Evolutionary conservation across 2,888 invertebrate genomes (phyloP).

Genomic region (Halictus quadricinctus): DNA sequence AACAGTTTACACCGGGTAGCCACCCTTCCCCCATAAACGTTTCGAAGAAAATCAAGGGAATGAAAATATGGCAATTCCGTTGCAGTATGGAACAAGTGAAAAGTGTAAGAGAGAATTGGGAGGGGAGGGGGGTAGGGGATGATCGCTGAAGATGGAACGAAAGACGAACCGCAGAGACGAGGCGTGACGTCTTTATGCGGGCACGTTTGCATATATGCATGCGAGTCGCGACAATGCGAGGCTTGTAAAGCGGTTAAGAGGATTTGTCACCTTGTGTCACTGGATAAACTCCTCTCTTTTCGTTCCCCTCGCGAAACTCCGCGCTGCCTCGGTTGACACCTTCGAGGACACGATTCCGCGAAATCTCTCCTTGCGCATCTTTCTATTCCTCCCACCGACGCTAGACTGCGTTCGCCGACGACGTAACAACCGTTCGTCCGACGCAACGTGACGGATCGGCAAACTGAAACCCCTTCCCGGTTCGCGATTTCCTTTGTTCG

Average conservation of each 20-base stretch:
- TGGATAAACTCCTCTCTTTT: constrained; percentile 60
- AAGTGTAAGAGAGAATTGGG: too few species aligned
- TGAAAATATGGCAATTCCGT: not conserved
- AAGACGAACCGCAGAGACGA: constrained; percentile 11
- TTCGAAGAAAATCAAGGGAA: not conserved
- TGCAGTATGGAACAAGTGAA: not conserved
- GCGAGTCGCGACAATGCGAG: constrained; percentile 46
- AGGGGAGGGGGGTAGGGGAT: not conserved
- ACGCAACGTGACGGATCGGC: not conserved
- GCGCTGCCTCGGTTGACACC: constrained; percentile 36
- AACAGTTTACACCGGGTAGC: not conserved
- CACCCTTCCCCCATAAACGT: not conserved
- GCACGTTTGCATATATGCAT: constrained; percentile 39
- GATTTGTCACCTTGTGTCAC: constrained; percentile 65
- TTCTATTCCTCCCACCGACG: not conserved
- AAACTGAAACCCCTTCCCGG: not conserved
- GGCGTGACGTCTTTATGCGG: constrained; percentile 31
- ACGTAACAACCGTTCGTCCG: not conserved
- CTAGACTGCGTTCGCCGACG: not conserved
- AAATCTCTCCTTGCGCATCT: not conserved
- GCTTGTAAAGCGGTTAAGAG: constrained; percentile 62
- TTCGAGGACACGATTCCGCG: constrained; percentile 42
- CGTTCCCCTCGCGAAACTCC: constrained; percentile 33
- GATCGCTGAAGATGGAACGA: constrained; percentile 3
- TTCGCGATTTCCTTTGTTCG: constrained; percentile 47